Conservation (phyloP, 2,888 invertebrate species). For the Chymomyza fuscimana region DNA sequence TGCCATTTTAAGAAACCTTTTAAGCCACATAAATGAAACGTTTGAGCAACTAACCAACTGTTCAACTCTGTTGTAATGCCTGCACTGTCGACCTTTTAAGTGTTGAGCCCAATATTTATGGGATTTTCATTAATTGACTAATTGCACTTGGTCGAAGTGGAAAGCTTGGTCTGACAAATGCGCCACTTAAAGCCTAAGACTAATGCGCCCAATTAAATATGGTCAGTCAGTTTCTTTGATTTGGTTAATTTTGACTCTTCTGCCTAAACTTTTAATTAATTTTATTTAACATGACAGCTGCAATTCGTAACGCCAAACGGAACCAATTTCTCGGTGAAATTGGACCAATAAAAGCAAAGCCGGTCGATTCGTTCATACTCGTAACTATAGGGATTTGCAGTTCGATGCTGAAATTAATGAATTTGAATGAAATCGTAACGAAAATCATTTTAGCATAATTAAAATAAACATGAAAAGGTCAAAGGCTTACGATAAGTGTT, state of each 20-base stretch:
- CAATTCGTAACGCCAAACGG: conserved; percentile 66
- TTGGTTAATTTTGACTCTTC: conserved; percentile 7
- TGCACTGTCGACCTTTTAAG: neutral
- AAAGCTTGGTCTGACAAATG: conserved; percentile 29
- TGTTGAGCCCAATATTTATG: conserved; percentile 66
- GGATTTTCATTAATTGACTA: conserved; percentile 70
- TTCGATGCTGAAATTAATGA: conserved; percentile 8
- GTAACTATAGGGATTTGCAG: conserved; percentile 71
- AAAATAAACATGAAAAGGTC: conserved; percentile 59
- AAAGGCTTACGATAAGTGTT: conserved; percentile 45
- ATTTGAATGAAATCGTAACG: conserved; percentile 45
- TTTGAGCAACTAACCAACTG: conserved; percentile 1
- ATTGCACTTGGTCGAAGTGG: conserved; percentile 46
- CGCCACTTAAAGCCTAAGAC: conserved; percentile 61
- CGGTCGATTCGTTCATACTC: conserved; percentile 60
- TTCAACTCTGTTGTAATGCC: conserved; percentile 42
- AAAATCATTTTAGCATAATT: conserved; percentile 66
- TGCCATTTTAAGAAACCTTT: conserved; percentile 54
- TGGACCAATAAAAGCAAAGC: conserved; percentile 33
- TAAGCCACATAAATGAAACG: conserved; percentile 15
- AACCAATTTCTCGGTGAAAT: conserved; percentile 56
- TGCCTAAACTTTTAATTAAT: conserved; percentile 74
- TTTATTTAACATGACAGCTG: conserved; percentile 55
- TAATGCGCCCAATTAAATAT: conserved; percentile 63
- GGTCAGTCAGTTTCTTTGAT: conserved; percentile 12